Conservation (phyloP, 2,888 invertebrate species). For the Atherix ibis region DNA sequence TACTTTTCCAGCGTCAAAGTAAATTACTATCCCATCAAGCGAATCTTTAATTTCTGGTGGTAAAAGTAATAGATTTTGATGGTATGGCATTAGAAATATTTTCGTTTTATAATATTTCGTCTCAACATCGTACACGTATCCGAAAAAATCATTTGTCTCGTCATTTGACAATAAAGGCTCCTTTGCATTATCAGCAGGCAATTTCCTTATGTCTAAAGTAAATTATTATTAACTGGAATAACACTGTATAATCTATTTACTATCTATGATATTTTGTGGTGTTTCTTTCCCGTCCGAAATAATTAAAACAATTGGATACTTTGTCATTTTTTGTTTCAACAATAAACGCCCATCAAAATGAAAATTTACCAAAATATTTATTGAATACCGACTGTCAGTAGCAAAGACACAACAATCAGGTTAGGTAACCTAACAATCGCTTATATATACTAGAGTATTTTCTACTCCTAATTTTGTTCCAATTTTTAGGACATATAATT, state of each 20-base stretch:
- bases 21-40: slow-evolving; percentile 16
- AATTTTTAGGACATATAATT: too few species aligned
- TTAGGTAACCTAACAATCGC: too few species aligned
- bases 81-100: slow-evolving; percentile 14
- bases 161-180: background rate
- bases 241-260: background rate
- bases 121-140: slow-evolving; percentile 8
- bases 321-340: slow-evolving; percentile 3
- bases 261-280: slow-evolving; percentile 4
- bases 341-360: too few species aligned
- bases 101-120: slow-evolving; percentile 19
- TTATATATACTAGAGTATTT: too few species aligned
- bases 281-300: slow-evolving; percentile 4
- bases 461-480: too few species aligned
- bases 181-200: background rate
- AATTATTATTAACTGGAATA: background rate
- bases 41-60: slow-evolving; percentile 14
- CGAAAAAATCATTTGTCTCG: background rate
- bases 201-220: background rate
- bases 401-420: too few species aligned
- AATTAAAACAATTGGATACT: slow-evolving; percentile 5
- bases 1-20: slow-evolving; percentile 18
- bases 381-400: too few species aligned
- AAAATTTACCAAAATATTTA: too few species aligned
- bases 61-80: slow-evolving; percentile 11